Evolutionary conservation across 2,888 invertebrate genomes (phyloP).

Genomic region (Lymantria monacha): DNA sequence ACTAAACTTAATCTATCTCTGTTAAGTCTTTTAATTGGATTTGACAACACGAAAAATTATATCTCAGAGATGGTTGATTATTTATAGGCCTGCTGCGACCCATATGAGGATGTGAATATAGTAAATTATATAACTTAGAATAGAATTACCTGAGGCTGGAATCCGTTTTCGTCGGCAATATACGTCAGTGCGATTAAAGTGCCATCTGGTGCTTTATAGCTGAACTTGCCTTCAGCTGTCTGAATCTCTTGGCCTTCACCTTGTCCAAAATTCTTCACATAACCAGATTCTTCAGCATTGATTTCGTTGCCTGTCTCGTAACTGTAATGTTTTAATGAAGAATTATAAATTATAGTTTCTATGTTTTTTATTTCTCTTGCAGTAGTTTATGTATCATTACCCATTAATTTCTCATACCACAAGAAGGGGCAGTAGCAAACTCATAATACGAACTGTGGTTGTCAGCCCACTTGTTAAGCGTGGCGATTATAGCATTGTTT

Average conservation of each 20-base stretch:
- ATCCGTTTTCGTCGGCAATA: slow-evolving; percentile 87
- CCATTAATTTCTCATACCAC: too few relatives aligned
- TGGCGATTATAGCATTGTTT: too few relatives aligned
- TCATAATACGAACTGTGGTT: too few relatives aligned
- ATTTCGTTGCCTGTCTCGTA: slow-evolving; percentile 86
- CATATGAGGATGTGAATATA: too few relatives aligned
- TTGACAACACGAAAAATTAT: too few relatives aligned
- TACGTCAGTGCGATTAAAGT: slow-evolving; percentile 83
- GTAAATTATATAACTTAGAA: neutral
- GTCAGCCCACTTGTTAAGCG: too few relatives aligned
- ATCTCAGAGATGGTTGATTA: too few relatives aligned
- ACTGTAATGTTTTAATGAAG: slow-evolving; percentile 45
- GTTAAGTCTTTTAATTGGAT: too few relatives aligned
- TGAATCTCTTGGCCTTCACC: slow-evolving; percentile 78
- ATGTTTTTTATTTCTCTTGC: neutral
- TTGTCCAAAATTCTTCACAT: slow-evolving; percentile 82
- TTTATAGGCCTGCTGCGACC: too few relatives aligned
- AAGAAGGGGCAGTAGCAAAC: too few relatives aligned
- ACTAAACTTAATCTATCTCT: too few relatives aligned
- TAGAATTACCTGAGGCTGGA: slow-evolving; percentile 80
- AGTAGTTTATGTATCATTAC: too few relatives aligned
- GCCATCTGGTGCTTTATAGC: slow-evolving; percentile 86
- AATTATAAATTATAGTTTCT: neutral
- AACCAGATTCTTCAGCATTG: slow-evolving; percentile 84
- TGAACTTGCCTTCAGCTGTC: slow-evolving; percentile 83